Percentiles rank a stretch among this genome's conserved stretches.
Evolutionary conservation across 2,888 invertebrate genomes (phyloP).

Genomic region (Sesia bembeciformis): DNA sequence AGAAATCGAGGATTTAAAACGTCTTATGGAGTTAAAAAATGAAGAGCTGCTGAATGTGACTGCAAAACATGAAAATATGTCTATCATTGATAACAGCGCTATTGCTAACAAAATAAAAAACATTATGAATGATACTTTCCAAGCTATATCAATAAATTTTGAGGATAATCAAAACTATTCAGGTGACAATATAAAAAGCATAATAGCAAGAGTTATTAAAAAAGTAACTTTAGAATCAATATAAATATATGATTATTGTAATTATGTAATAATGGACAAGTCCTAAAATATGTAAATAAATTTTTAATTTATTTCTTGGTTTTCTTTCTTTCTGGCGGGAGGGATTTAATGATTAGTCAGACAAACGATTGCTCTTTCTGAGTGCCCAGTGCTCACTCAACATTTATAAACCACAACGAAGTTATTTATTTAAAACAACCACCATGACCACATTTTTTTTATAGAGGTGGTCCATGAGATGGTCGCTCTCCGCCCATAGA

Average conservation of each 20-base stretch:
- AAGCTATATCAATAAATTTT: slow-evolving; percentile 43
- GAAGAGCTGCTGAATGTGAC: slow-evolving; percentile 12
- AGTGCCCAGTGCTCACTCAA: no score
- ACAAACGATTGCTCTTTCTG: no score
- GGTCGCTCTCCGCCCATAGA: no score
- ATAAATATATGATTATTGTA: not conserved
- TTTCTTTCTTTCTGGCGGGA: no score
- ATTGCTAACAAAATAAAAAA: slow-evolving; percentile 34
- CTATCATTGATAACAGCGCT: slow-evolving; percentile 12
- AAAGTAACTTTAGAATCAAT: slow-evolving; percentile 36
- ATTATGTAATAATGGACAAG: no score
- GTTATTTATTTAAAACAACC: no score
- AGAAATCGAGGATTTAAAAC: slow-evolving; percentile 24
- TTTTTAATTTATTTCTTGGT: no score
- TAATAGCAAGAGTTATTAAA: slow-evolving; percentile 46
- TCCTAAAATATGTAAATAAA: no score
- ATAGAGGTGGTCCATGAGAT: no score
- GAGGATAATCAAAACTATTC: slow-evolving; percentile 31
- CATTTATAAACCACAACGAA: no score
- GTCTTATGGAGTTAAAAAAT: slow-evolving; percentile 16
- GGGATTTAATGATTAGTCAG: no score
- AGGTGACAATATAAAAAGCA: slow-evolving; percentile 41
- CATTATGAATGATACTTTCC: slow-evolving; percentile 59
- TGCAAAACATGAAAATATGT: slow-evolving; percentile 12
- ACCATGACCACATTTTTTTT: no score